These are phyloP conservation scores for Papilio glaucus DNA, from an alignment of 1,140 invertebrate genomes.

Conservation along the genomic window DNA sequence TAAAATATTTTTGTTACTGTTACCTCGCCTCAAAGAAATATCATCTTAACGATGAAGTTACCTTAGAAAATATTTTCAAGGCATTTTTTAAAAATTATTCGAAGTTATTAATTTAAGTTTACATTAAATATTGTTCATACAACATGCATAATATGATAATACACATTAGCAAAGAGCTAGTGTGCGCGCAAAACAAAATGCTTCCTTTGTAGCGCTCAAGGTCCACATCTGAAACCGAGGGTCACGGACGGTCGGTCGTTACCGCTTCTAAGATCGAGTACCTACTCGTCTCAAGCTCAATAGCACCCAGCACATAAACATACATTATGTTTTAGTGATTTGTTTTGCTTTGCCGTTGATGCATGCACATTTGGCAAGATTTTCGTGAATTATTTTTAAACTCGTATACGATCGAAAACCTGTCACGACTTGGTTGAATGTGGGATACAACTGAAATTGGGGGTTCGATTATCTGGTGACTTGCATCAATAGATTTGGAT, in stretches of 20 bases:
- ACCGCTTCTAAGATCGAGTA: slow-evolving; percentile 34
- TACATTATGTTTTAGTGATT: slow-evolving; percentile 11
- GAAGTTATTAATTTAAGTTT: no score
- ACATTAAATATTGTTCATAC: neutral
- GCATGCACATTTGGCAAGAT: slow-evolving; percentile 9
- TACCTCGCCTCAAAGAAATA: no score
- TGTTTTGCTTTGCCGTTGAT: neutral
- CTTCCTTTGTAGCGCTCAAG: slow-evolving; percentile 36
- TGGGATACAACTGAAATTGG: neutral
- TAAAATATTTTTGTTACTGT: no score
- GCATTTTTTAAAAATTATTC: no score
- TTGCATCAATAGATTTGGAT: neutral
- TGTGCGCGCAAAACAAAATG: slow-evolving; percentile 29
- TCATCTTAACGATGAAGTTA: no score
- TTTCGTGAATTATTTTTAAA: slow-evolving; percentile 16
- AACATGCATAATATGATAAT: neutral
- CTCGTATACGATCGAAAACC: neutral
- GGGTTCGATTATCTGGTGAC: neutral
- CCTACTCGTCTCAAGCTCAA: slow-evolving; percentile 29
- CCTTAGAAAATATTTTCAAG: no score
- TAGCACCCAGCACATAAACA: slow-evolving; percentile 11
- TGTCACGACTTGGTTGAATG: neutral
- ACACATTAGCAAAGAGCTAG: slow-evolving; percentile 7
- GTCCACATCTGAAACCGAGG: slow-evolving; percentile 32
- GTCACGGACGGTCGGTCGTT: slow-evolving; percentile 35